Evolutionary conservation across 1,140 invertebrate species (phyloP).

Genomic region (Platorchestia sp.): DNA sequence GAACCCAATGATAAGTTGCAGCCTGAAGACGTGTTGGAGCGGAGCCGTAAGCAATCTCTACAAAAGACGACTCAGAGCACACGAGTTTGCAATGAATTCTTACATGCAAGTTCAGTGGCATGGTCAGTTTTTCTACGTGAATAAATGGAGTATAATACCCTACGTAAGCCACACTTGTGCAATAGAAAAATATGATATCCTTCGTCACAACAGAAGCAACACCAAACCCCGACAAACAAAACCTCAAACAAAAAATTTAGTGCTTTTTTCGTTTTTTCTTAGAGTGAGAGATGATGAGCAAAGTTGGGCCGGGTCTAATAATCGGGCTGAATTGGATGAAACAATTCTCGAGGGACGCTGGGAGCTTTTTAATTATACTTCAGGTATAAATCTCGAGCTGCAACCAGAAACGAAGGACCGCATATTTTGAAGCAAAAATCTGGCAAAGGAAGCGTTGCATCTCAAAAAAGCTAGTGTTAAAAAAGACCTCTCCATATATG

Average conservation of each 20-base stretch:
- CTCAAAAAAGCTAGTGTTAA: not conserved
- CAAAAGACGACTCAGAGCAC: not conserved
- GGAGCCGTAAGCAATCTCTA: not conserved
- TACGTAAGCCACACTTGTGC: not conserved
- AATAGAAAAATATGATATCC: not conserved
- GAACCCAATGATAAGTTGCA: slow-evolving; percentile 1
- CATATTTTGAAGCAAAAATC: not conserved
- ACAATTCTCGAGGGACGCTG: not conserved
- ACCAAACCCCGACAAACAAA: not conserved
- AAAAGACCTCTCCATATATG: not conserved
- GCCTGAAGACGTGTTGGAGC: too few relatives aligned
- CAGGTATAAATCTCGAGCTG: not conserved
- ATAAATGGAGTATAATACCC: not conserved
- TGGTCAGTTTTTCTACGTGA: not conserved
- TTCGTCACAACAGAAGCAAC: not conserved
- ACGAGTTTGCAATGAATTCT: not conserved
- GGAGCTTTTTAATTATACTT: not conserved
- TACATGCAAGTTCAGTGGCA: not conserved
- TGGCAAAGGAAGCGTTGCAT: not conserved
- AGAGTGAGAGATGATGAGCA: not conserved
- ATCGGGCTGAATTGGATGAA: not conserved
- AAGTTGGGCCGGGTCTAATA: not conserved
- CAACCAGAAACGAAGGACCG: not conserved
- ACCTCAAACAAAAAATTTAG: not conserved
- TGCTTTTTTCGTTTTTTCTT: not conserved